A percentile compares a stretch with the other conserved stretches of the same genome.
phyloP scores from a whole-genome alignment of 1,140 invertebrate genomes.

The Drosophila ironensis region DNA sequence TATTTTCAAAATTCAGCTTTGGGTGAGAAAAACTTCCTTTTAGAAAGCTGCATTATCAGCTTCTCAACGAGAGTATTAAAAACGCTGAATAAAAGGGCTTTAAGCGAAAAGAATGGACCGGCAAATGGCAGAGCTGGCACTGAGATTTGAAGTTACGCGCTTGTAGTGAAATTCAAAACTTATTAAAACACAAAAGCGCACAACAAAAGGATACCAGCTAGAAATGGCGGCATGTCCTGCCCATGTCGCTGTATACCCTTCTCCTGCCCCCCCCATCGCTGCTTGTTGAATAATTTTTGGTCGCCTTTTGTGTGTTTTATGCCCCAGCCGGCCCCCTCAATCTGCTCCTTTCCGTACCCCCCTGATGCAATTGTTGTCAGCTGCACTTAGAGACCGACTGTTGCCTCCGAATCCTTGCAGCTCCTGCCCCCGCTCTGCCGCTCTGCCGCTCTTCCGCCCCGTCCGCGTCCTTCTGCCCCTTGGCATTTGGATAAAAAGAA shows the following conservation, averaged over 20 bases:
- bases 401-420: constrained; percentile 16
- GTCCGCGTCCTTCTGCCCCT: background rate
- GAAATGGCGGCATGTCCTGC: constrained; percentile 52
- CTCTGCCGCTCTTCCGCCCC: background rate
- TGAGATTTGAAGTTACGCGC: constrained; percentile 54
- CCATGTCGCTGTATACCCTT: constrained; percentile 7
- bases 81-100: constrained; percentile 9
- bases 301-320: constrained; percentile 62
- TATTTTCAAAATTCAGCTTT: too few relatives aligned
- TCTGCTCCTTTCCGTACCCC: constrained; percentile 3
- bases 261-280: constrained; percentile 5
- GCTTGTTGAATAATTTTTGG: constrained; percentile 68
- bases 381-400: constrained; percentile 66
- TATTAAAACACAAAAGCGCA: constrained; percentile 69
- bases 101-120: constrained; percentile 30
- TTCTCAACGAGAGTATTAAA: constrained; percentile 1
- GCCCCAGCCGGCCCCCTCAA: constrained; percentile 1
- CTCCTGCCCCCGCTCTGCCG: background rate
- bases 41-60: too few relatives aligned
- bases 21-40: too few relatives aligned
- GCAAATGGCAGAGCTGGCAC: background rate
- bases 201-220: constrained; percentile 43
- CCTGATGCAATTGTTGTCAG: constrained; percentile 69
- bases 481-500: constrained; percentile 56
- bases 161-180: constrained; percentile 68